These are phyloP conservation scores for Dinomys branickii DNA, from an alignment of 2,113 vertebrate species.

Conservation along the genomic window DNA sequence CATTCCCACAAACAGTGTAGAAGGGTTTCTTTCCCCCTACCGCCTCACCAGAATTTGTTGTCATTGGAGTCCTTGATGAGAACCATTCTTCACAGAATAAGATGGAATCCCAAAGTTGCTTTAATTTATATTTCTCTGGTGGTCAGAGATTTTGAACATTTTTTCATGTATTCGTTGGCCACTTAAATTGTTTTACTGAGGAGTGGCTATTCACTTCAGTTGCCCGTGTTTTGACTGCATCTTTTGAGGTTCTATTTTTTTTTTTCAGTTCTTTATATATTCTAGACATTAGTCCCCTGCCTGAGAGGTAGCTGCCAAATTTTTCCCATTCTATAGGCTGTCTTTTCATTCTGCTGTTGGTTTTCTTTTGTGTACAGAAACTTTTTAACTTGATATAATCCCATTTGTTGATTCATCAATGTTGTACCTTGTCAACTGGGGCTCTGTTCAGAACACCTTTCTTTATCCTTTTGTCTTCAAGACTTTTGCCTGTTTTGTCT, in stretches of 20 bases:
- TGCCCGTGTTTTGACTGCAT: neutral
- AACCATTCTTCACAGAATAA: neutral
- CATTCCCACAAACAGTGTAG: neutral
- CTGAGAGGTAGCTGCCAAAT: neutral
- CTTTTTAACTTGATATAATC: neutral
- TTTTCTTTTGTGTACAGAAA: neutral
- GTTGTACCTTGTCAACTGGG: neutral
- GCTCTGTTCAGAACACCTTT: neutral
- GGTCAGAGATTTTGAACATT: neutral
- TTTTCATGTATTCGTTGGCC: neutral
- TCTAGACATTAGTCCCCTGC: neutral
- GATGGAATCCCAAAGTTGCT: neutral
- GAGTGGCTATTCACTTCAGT: neutral
- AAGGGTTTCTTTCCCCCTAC: neutral
- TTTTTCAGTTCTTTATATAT: neutral
- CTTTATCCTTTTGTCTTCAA: neutral
- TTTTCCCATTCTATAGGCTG: neutral
- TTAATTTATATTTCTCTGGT: neutral
- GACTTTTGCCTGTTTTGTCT: neutral
- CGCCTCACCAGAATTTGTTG: neutral
- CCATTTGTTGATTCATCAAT: neutral
- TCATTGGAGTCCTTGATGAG: neutral
- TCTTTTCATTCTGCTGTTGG: neutral
- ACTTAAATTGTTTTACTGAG: neutral
- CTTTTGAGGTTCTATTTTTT: neutral